A percentile compares a stretch with the other conserved stretches of the same genome.
phyloP scores from a whole-genome alignment of 2,113 vertebrate genomes.

The Mustelus asterias region DNA sequence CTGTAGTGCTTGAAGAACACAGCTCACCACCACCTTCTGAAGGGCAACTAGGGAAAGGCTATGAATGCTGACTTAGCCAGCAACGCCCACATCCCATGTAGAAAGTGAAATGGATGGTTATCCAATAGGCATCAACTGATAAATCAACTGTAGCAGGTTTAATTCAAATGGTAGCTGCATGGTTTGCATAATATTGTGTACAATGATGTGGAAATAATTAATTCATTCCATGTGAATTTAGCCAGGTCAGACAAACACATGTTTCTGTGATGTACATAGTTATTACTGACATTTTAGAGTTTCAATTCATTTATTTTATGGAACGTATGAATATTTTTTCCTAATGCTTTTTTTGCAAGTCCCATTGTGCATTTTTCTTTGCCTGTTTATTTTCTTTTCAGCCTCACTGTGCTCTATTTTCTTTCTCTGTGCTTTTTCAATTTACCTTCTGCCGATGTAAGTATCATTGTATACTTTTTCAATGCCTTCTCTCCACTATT shows the following conservation, averaged over 20 bases:
- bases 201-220: not conserved
- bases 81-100: no score
- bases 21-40: no score
- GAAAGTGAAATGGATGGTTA: not conserved
- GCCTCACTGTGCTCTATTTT: not conserved
- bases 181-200: not conserved
- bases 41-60: no score
- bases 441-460: not conserved
- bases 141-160: not conserved
- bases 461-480: not conserved
- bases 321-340: not conserved
- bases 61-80: no score
- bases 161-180: not conserved
- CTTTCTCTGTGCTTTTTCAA: not conserved
- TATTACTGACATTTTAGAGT: not conserved
- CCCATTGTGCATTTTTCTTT: not conserved
- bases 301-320: not conserved
- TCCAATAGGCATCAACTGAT: not conserved
- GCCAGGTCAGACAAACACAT: not conserved
- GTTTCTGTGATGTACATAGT: not conserved
- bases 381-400: not conserved
- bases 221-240: not conserved
- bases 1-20: no score
- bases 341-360: not conserved
- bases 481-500: not conserved